Evolutionary conservation across 2,888 invertebrate genomes (phyloP), one percentile per base, ranked within the genome.

Genomic region (Carpatolechia fugitivella): DNA sequence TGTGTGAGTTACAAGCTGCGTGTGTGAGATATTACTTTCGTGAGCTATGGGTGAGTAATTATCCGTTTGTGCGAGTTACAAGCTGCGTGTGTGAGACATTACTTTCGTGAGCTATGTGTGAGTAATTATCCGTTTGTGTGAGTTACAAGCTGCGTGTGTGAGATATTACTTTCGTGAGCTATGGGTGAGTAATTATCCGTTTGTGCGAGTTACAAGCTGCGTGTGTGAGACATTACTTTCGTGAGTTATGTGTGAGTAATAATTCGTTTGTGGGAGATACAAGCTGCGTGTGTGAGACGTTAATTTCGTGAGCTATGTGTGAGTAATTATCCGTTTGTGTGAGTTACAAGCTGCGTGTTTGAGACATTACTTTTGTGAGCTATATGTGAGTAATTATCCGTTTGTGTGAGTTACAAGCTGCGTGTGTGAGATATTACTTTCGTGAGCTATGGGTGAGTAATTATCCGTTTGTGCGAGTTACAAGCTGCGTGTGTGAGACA

Each of bases 11-110:
- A n/a, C n/a, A n/a, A n/a, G n/a, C n/a, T 41, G 72, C 68, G 33
- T 70, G 72, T 0, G 65, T 58, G 48, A 35, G 35, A 6, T 6
- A 6, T 24, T 16, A 5, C 14, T 14, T 14, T 1, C 14, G 1
- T 5, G 38, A 3, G 16, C 4, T 38, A 8, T 38, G 8, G 13
- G 14, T 14, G 35, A n/a, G 35, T 35, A 4, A 1, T 11, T 11
- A 38, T 14, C 38, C 14, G 38, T 16, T 3, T 38, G 3, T n/a
- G n/a, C n/a, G n/a, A n/a, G n/a, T n/a, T n/a, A n/a, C n/a, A n/a
- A 38, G 16, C 38, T 97, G 96, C 4, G 95, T 93, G 71, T 97
- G 94, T 0, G 98, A 99, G 93, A 99, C n/a, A n/a, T n/a, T n/a
- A 84, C 86, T 81, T 95, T 91, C 57, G 94, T 91, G 58, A 99